These are phyloP conservation scores for Tipula unca DNA, from an alignment of 2,888 invertebrate genomes.

Conservation along the genomic window DNA sequence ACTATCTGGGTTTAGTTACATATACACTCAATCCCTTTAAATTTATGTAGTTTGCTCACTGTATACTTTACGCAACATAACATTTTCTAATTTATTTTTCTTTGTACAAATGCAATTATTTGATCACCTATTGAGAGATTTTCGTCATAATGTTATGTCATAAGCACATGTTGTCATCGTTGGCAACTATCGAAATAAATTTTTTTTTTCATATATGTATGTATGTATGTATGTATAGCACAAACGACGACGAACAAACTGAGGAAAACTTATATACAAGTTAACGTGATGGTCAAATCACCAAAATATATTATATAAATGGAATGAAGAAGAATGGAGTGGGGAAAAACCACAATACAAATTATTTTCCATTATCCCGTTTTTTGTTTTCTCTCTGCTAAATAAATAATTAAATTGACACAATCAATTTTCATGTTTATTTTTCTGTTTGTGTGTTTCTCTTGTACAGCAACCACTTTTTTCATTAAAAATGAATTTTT, in stretches of 20 bases:
- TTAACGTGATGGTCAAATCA: not conserved
- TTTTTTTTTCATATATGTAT: not conserved
- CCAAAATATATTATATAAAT: not conserved
- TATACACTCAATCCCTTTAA: not conserved
- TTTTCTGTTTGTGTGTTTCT: not conserved
- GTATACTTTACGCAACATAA: not conserved
- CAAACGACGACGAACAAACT: not conserved
- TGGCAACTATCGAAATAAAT: not conserved
- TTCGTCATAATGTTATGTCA: not conserved
- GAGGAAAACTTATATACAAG: not conserved
- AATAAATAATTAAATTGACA: slow-evolving; percentile 4
- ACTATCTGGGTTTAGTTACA: not conserved
- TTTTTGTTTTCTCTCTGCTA: not conserved
- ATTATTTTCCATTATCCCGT: not conserved
- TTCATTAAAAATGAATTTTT: not conserved
- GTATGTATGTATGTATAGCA: no score
- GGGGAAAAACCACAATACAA: not conserved
- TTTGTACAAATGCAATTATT: not conserved
- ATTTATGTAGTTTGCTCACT: not conserved
- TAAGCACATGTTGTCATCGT: not conserved
- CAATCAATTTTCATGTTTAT: slow-evolving; percentile 8
- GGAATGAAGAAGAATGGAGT: not conserved
- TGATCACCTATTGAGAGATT: not conserved
- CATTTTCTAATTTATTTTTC: not conserved
- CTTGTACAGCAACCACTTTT: not conserved